A percentile compares a stretch with the other conserved stretches of the same genome.
Evolutionary conservation across 2,113 vertebrate species (phyloP).

Genomic region (Elachura formosa): DNA sequence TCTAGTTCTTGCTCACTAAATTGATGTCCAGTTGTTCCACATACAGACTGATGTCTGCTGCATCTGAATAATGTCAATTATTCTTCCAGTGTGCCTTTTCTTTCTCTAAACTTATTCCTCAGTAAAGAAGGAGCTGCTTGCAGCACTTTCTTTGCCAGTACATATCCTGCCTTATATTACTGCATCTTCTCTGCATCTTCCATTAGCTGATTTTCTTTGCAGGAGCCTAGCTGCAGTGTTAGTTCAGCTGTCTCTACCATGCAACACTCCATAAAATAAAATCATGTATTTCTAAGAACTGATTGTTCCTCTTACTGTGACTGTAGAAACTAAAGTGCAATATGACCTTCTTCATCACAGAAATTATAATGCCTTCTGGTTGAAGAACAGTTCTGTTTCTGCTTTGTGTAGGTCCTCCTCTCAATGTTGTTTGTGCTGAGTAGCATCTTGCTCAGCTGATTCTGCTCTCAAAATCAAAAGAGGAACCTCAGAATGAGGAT

Average conservation of each 20-base stretch:
- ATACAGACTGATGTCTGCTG: neutral
- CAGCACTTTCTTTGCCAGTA: neutral
- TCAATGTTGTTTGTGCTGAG: neutral
- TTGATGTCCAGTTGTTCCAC: rapidly evolving
- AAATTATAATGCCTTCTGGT: conserved; percentile 6
- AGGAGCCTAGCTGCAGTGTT: neutral
- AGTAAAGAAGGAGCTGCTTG: neutral
- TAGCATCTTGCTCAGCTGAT: neutral
- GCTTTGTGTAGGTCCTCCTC: conserved; percentile 40
- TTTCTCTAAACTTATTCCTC: neutral
- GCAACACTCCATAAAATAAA: conserved; percentile 36
- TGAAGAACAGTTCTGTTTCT: conserved; percentile 53
- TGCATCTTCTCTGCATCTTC: neutral
- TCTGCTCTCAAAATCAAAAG: neutral
- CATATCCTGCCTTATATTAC: neutral
- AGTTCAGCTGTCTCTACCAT: neutral
- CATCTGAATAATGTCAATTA: neutral
- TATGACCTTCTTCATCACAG: conserved; percentile 15
- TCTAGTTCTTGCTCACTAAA: neutral
- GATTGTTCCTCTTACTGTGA: conserved; percentile 28
- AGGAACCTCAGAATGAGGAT: conserved; percentile 34
- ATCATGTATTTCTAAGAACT: conserved; percentile 11
- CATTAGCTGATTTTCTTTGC: neutral
- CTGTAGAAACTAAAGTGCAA: conserved; percentile 15
- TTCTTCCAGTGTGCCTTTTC: neutral